phyloP scores from a whole-genome alignment of 2,888 invertebrate genomes.

The Drosophila macrospina region DNA sequence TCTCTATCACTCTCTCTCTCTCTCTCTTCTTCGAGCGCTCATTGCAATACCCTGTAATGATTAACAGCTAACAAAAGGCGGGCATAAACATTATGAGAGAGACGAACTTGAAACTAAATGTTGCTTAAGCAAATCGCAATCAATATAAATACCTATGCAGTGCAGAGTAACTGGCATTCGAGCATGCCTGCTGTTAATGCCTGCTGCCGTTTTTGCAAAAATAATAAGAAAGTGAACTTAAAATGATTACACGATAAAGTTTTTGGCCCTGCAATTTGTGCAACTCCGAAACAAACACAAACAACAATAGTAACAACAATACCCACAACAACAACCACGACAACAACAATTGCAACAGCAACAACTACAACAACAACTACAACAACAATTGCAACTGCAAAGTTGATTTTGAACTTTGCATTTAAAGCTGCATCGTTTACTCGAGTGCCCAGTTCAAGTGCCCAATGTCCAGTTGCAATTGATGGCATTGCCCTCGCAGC shows the following conservation, averaged over 20 bases:
- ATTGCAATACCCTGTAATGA: slow-evolving; percentile 9
- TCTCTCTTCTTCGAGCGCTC: not conserved
- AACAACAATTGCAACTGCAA: slow-evolving; percentile 9
- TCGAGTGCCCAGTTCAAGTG: slow-evolving; percentile 44
- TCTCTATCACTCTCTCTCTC: not conserved
- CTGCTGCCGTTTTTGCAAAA: slow-evolving; percentile 54
- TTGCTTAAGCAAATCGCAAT: not conserved
- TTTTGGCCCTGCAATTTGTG: slow-evolving; percentile 75
- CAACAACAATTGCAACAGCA: slow-evolving; percentile 29
- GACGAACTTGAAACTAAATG: no score
- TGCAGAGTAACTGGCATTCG: slow-evolving; percentile 8
- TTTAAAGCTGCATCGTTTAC: slow-evolving; percentile 42
- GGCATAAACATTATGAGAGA: not conserved
- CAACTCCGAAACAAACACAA: slow-evolving; percentile 44
- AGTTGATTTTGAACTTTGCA: slow-evolving; percentile 42
- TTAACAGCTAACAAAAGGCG: not conserved
- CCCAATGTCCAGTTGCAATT: slow-evolving; percentile 35
- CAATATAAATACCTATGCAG: not conserved
- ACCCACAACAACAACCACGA: slow-evolving; percentile 26
- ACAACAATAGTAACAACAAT: slow-evolving; percentile 8
- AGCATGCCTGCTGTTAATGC: not conserved
- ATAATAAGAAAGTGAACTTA: slow-evolving; percentile 78
- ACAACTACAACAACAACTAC: slow-evolving; percentile 3
- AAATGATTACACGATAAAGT: slow-evolving; percentile 78
- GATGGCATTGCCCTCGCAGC: slow-evolving; percentile 12